Evolutionary conservation across 2,888 invertebrate genomes (phyloP).

Genomic region (Zhuqinia jingwanae): DNA sequence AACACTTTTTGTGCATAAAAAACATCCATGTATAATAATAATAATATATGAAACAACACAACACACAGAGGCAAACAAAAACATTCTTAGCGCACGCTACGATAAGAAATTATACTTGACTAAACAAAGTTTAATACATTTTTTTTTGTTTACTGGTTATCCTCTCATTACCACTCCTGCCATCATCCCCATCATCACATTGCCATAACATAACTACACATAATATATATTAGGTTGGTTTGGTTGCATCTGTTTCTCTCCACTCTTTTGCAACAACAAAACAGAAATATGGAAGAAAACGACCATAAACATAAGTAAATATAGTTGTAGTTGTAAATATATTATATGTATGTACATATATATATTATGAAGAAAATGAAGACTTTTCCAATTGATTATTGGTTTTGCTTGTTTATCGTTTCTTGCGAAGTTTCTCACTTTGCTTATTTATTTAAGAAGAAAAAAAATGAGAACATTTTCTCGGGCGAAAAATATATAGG

Average conservation of each 20-base stretch:
- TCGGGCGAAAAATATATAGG: conserved; percentile 18
- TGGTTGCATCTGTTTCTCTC: conserved; percentile 62
- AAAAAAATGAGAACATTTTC: conserved; percentile 57
- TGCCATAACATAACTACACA: not conserved
- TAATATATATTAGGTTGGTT: too few relatives aligned
- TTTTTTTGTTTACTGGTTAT: conserved; percentile 20
- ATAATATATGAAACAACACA: not conserved
- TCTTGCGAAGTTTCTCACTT: too few relatives aligned
- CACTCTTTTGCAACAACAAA: conserved; percentile 25
- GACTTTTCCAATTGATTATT: too few relatives aligned
- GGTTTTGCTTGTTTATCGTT: conserved; percentile 60
- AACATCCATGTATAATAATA: too few relatives aligned
- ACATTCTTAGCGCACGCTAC: not conserved
- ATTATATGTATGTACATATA: too few relatives aligned
- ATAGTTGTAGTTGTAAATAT: not conserved
- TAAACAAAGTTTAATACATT: conserved; percentile 36
- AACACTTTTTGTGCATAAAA: too few relatives aligned
- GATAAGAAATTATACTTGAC: not conserved
- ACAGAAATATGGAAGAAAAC: not conserved
- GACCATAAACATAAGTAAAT: not conserved
- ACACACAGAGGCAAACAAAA: not conserved
- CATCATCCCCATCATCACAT: conserved; percentile 7
- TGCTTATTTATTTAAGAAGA: conserved; percentile 70
- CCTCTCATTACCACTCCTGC: not conserved
- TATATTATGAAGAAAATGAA: too few relatives aligned